A percentile compares a stretch with the other conserved stretches of the same genome.
Evolutionary conservation across 1,140 invertebrate species (phyloP).

Genomic region (Diabrotica virgifera): DNA sequence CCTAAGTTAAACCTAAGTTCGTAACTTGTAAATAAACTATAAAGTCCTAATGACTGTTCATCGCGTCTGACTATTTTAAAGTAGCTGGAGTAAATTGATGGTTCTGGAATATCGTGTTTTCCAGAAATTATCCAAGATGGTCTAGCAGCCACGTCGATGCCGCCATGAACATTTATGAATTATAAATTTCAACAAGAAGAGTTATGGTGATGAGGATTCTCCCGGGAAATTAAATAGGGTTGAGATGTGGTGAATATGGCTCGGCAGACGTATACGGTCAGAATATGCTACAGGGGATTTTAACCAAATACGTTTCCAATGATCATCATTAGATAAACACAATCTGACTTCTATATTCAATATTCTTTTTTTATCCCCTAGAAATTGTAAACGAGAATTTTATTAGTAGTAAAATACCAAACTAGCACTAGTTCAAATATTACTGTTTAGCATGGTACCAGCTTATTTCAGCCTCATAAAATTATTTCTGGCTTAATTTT

Average conservation of each 20-base stretch:
- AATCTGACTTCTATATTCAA: too few species aligned
- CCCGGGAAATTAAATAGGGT: not conserved
- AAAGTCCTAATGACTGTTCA: not conserved
- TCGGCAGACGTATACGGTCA: not conserved
- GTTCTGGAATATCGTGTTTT: constrained; percentile 1
- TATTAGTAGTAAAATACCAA: too few species aligned
- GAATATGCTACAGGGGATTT: not conserved
- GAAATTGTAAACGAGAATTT: too few species aligned
- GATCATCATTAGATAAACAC: too few species aligned
- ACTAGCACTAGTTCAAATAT: too few species aligned
- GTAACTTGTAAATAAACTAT: constrained; percentile 1
- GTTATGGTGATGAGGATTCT: not conserved
- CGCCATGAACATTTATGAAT: not conserved
- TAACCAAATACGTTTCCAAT: too few species aligned
- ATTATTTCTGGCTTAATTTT: too few species aligned
- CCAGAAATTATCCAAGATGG: not conserved
- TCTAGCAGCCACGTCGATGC: not conserved
- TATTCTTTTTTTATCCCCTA: too few species aligned
- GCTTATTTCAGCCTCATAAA: too few species aligned
- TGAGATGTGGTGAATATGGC: not conserved
- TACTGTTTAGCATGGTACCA: too few species aligned
- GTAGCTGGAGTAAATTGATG: not conserved
- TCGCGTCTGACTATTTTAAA: not conserved
- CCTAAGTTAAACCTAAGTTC: not conserved
- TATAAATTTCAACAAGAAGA: constrained; percentile 3